Percentiles rank a stretch among this genome's conserved stretches.
phyloP scores from a whole-genome alignment of 2,797 vertebrate species.

The Thalassophryne amazonica region DNA sequence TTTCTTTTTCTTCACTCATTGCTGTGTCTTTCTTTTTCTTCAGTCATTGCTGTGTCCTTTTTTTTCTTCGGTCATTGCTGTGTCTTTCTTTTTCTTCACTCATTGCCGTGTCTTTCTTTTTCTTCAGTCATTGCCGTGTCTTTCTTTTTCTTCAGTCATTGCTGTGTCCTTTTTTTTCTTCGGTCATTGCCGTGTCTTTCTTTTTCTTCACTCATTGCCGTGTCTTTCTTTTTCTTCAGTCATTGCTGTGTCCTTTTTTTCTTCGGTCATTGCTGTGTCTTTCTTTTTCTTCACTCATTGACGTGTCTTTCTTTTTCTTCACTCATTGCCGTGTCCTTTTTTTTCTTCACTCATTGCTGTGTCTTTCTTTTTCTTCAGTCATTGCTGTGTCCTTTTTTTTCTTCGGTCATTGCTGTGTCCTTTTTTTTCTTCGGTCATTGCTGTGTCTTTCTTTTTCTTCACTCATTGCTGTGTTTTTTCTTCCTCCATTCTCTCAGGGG shows the following conservation, averaged over 20 bases:
- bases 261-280: not conserved
- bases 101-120: not conserved
- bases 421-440: too few species aligned
- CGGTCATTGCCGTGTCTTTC: not conserved
- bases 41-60: not conserved
- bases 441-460: not conserved
- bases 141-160: not conserved
- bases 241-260: not conserved
- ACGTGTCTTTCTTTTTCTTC: too few species aligned
- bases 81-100: too few species aligned
- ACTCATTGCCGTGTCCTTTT: not conserved
- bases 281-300: too few species aligned
- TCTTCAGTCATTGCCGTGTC: not conserved
- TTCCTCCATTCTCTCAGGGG: slow-evolving; percentile 52
- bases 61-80: not conserved
- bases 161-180: not conserved
- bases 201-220: too few species aligned
- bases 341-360: not conserved
- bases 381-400: not conserved
- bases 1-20: too few species aligned
- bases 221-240: not conserved
- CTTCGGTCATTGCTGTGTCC: not conserved
- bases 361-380: not conserved
- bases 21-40: not conserved
- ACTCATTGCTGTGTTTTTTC: too few species aligned